Percentiles rank a stretch among this genome's conserved stretches.
Conservation (phyloP, 2,113 vertebrate species). For the Clinocottus analis region DNA sequence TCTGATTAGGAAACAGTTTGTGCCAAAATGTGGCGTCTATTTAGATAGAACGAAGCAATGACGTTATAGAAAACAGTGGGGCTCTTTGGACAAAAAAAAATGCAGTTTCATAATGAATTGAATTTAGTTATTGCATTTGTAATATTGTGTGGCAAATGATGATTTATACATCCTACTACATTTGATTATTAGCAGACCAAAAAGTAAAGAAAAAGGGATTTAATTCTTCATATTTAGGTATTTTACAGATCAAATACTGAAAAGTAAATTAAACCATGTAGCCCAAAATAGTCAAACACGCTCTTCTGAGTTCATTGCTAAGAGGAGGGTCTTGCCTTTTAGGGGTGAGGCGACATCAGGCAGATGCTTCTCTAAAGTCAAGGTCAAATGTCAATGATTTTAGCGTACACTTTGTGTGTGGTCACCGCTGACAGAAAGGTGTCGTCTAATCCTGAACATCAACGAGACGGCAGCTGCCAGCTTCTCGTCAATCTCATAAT, state of each 20-base stretch:
- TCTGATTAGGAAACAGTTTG: conserved; percentile 9
- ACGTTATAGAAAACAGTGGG: conserved; percentile 1
- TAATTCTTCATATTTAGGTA: background rate
- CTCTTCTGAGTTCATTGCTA: background rate
- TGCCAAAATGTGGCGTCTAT: conserved; percentile 5
- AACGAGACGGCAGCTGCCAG: conserved; percentile 16
- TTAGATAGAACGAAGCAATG: background rate
- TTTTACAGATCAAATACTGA: background rate
- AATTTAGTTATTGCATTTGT: background rate
- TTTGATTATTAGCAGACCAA: background rate
- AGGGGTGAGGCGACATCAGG: background rate
- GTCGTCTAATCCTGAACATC: background rate
- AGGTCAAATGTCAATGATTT: conserved; percentile 4
- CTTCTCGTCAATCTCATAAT: conserved; percentile 15
- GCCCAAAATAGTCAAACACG: background rate
- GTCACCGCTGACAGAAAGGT: background rate
- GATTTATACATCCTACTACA: background rate
- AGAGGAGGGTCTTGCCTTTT: background rate
- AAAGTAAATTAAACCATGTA: background rate
- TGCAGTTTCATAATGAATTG: background rate
- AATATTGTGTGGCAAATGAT: background rate
- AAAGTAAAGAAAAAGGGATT: background rate
- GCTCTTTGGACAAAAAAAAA: background rate
- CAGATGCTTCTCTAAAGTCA: background rate
- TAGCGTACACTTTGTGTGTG: background rate